Evolutionary conservation across 2,797 vertebrate species (phyloP).

Genomic region (Kryptolebias ocellatus): DNA sequence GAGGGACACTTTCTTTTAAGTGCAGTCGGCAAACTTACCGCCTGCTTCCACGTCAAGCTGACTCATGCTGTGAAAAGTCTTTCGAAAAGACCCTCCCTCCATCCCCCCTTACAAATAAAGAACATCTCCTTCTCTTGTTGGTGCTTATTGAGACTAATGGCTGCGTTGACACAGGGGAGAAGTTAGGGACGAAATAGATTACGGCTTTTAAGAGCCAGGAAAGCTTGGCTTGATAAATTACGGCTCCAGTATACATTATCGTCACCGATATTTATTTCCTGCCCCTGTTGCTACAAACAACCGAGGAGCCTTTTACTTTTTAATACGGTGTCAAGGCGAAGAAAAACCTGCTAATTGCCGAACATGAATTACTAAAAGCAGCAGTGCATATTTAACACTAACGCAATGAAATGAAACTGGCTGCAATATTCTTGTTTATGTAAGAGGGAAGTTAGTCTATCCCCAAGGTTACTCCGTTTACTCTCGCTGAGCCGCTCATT

Average conservation of each 20-base stretch:
- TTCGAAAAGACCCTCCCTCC: conserved; percentile 24
- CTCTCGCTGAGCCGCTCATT: conserved; percentile 43
- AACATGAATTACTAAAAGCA: conserved; percentile 29
- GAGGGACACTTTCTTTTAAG: conserved; percentile 25
- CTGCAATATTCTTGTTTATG: conserved; percentile 36
- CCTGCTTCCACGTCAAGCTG: conserved; percentile 26
- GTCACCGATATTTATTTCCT: conserved; percentile 63
- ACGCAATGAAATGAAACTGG: conserved; percentile 24
- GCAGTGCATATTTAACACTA: conserved; percentile 11
- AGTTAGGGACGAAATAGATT: conserved; percentile 64
- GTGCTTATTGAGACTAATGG: conserved; percentile 75
- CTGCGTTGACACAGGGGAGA: conserved; percentile 55
- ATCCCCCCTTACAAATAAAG: conserved; percentile 48
- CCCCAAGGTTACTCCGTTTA: conserved; percentile 42
- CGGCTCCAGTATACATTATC: conserved; percentile 53
- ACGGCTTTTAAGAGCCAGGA: conserved; percentile 52
- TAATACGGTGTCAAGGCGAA: conserved; percentile 27
- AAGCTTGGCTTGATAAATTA: conserved; percentile 65
- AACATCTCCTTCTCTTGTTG: conserved; percentile 48
- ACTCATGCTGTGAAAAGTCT: conserved; percentile 46
- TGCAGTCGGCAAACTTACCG: conserved; percentile 2
- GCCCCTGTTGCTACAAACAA: conserved; percentile 36
- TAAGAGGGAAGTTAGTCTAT: conserved; percentile 33
- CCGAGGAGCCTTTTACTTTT: conserved; percentile 19
- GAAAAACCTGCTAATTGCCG: conserved; percentile 25